These are phyloP conservation scores for Trichonephila inaurata DNA, from an alignment of 1,140 invertebrate species.

Conservation along the genomic window DNA sequence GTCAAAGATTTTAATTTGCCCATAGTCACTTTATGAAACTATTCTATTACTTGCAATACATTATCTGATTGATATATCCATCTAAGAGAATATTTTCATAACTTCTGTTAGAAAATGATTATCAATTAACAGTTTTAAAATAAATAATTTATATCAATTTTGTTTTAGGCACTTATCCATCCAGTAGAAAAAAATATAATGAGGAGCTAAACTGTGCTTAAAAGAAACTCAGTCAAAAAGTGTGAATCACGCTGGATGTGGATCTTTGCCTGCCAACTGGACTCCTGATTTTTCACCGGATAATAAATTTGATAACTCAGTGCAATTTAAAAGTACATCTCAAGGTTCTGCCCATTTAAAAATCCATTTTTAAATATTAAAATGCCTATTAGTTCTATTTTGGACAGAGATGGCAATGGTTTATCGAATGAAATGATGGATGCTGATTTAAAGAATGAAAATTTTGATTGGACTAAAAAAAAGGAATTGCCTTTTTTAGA, in stretches of 20 bases:
- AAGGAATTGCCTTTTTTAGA: neutral
- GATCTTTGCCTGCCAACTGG: slow-evolving; percentile 49
- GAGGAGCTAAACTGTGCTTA: neutral
- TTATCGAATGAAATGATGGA: neutral
- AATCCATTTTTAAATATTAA: neutral
- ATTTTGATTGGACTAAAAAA: neutral
- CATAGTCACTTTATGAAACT: too few relatives aligned
- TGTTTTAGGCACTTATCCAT: slow-evolving; percentile 49
- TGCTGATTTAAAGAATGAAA: neutral
- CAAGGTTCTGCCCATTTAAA: neutral
- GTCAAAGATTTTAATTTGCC: too few relatives aligned
- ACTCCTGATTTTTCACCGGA: slow-evolving; percentile 8
- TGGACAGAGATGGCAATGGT: neutral
- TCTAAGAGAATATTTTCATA: too few relatives aligned
- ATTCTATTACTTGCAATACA: too few relatives aligned
- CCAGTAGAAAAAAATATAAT: slow-evolving; percentile 26
- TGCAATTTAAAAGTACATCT: neutral
- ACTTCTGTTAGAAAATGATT: too few relatives aligned
- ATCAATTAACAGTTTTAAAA: too few relatives aligned
- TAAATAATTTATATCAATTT: neutral
- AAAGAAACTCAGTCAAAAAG: neutral
- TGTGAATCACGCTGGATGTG: neutral
- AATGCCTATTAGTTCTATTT: neutral
- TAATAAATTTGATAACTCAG: slow-evolving; percentile 2
- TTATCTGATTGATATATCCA: too few relatives aligned